Conservation (phyloP, 2,797 vertebrate species). For the Sebastes hubbsi region DNA sequence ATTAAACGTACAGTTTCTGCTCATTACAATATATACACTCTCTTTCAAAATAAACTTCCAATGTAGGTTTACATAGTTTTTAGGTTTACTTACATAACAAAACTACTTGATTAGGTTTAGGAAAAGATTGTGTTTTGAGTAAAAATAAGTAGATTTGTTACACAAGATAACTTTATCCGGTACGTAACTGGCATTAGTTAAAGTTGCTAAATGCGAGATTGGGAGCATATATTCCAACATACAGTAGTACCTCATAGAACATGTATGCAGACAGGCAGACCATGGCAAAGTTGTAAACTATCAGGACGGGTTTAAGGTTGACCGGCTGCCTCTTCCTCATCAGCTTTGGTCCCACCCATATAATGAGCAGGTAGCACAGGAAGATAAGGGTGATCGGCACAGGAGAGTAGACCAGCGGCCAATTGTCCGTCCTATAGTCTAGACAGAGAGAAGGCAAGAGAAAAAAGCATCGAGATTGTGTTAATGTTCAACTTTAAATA, state of each 20-base stretch:
- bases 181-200: too few species aligned
- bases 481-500: not conserved
- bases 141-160: too few species aligned
- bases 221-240: too few species aligned
- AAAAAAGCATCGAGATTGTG: not conserved
- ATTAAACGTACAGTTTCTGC: too few species aligned
- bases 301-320: conserved; percentile 69
- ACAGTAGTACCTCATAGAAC: conserved; percentile 81
- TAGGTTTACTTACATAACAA: too few species aligned
- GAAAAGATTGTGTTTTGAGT: too few species aligned
- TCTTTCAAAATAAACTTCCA: too few species aligned
- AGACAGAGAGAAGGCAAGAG: not conserved
- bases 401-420: conserved; percentile 78
- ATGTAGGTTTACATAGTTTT: too few species aligned
- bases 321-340: conserved; percentile 49
- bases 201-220: too few species aligned
- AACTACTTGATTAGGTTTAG: too few species aligned
- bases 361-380: conserved; percentile 70
- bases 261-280: conserved; percentile 79
- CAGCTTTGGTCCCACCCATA: conserved; percentile 70
- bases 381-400: conserved; percentile 74
- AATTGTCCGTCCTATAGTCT: conserved; percentile 82
- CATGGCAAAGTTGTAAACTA: conserved; percentile 78
- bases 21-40: too few species aligned
- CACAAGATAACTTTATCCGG: too few species aligned